Conservation (phyloP, 2,888 invertebrate species). For the Rhogogaster chlorosoma region DNA sequence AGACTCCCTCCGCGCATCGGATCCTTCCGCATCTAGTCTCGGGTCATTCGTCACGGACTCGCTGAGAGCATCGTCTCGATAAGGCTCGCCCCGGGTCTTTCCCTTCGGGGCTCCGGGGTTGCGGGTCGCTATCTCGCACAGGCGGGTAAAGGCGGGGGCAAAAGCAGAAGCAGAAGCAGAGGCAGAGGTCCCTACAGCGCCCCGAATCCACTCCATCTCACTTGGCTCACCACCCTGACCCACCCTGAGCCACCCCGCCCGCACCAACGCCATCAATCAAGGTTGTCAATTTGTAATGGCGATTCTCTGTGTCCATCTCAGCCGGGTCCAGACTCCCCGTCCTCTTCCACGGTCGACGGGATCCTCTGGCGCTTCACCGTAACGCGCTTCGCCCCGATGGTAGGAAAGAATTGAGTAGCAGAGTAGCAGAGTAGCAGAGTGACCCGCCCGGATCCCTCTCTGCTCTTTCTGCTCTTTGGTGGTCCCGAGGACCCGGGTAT, state of each 20-base stretch:
- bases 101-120: conserved; percentile 61
- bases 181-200: conserved; percentile 46
- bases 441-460: conserved; percentile 46
- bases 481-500: conserved; percentile 45
- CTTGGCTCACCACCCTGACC: conserved; percentile 64
- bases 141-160: conserved; percentile 57
- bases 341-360: conserved; percentile 53
- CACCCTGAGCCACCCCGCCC: conserved; percentile 58
- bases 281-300: conserved; percentile 81
- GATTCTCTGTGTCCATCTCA: conserved; percentile 77
- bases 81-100: conserved; percentile 64
- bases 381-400: conserved; percentile 60
- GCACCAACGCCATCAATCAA: conserved; percentile 78
- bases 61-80: conserved; percentile 75
- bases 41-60: conserved; percentile 77
- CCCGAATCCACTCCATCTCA: conserved; percentile 68
- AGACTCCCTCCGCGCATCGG: conserved; percentile 33
- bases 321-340: conserved; percentile 65
- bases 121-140: conserved; percentile 69
- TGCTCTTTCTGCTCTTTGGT: conserved; percentile 38
- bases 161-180: conserved; percentile 55
- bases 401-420: conserved; percentile 61
- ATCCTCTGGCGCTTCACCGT: conserved; percentile 50
- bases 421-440: conserved; percentile 32
- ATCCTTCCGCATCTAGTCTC: conserved; percentile 68